Evolutionary conservation across 2,888 invertebrate species (phyloP), one percentile per base, ranked within the genome.

Genomic region (Thalpophila matura): DNA sequence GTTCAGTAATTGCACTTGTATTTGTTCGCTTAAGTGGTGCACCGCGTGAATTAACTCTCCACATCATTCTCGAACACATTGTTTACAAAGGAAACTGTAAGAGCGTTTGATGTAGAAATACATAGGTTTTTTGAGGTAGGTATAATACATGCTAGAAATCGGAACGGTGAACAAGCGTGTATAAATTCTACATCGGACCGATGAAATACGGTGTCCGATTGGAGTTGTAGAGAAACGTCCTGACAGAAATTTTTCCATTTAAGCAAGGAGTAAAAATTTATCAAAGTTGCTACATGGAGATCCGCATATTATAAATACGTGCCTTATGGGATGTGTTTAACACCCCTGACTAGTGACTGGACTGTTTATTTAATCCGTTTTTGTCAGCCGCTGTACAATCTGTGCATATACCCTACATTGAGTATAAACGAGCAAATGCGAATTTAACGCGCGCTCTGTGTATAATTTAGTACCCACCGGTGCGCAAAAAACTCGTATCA

Each of bases 371-470:
- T 40, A 61, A 65, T 71, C 51, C 47, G 38, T 55, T 71, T 66
- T 71, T 71, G 71, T 71, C 61, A 66, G 55, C 26, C 38, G 24
- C n/a, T 14, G 37, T 56, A 49, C 29, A 42, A 35, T 18, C n/a
- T 14, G 37, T 56, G 45, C 29, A 42, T 43, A 40, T 33, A 20
- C 24, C 29, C 47, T 56, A 70, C 29, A 60, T 70, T 37, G 22
- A 56, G 26, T 70, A 60, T 66, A 61, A 66, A 49, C 51, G 43
- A 43, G 49, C 49, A 61, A 61, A 71, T 66, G 10, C 43, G 61
- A 55, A 70, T 56, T 70, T 60, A 70, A 66, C 35, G 55, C 12
- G n/a, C 31, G 47, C 43, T 38, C 35, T 49, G 47, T 56, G 55
- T 66, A 66, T 56, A 47, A 71, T 71, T 71, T 49, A 66, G 67